Conservation (phyloP, 2,888 invertebrate genomes). For the Stegana nigrithorax region DNA sequence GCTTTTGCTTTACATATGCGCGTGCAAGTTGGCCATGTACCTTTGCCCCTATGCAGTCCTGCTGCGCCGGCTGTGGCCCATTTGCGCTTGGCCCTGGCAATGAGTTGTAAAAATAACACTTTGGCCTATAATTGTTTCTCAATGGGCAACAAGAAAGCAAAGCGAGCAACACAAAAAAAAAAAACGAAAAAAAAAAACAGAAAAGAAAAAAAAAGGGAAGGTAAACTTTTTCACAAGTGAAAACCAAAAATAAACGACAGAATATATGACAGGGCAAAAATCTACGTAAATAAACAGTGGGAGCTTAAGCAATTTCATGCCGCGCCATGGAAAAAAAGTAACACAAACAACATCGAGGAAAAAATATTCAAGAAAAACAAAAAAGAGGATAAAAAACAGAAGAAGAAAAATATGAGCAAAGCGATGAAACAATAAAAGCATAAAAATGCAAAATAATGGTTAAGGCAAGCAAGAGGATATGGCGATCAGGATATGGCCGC, state of each 20-base stretch:
- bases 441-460: no score
- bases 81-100: background rate
- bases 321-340: no score
- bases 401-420: no score
- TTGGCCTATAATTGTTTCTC: background rate
- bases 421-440: no score
- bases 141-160: background rate
- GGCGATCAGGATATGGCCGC: no score
- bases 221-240: no score
- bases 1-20: background rate
- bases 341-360: no score
- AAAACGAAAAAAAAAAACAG: background rate
- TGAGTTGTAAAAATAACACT: conserved; percentile 5
- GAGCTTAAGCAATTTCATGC: conserved; percentile 1
- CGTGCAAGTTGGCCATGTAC: background rate
- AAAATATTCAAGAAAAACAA: no score
- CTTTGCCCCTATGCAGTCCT: background rate
- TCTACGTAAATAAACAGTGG: conserved; percentile 9
- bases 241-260: background rate
- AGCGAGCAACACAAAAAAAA: background rate
- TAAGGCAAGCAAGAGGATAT: no score
- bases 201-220: background rate
- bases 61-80: background rate
- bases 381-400: no score
- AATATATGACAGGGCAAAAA: conserved; percentile 14